Evolutionary conservation across 2,113 vertebrate species (phyloP), one percentile per base, ranked within the genome.

Genomic region (Anseranas semipalmata): DNA sequence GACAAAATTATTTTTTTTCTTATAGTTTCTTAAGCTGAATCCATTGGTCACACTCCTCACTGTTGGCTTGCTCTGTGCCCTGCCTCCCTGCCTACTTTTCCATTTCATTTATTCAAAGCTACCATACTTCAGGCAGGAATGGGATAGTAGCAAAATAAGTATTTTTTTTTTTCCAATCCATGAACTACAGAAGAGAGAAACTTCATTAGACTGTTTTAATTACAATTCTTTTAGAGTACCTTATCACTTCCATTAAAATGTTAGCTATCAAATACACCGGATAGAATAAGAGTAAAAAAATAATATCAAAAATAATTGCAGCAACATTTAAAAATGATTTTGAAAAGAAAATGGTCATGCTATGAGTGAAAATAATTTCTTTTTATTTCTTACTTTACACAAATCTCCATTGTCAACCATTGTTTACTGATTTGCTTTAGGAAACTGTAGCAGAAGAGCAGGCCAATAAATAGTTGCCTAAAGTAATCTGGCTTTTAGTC

Each of bases 261-360:
- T 13, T 74, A 7, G 15, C 45, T 48, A 22, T 37, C 5, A 70
- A 32, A 32, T 58, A 25, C 19, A 60, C 0, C 2, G 0, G 12
- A 16, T 7, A 45, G 9, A 68, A 39, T 17, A 73, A 62, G 60
- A 67, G 37, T 39, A 50, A 7, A 45, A 58, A 75, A 75, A 68
- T n/a, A n/a, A n/a, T n/a, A n/a, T n/a, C n/a, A n/a, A n/a, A n/a
- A n/a, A n/a, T n/a, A n/a, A 50, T 28, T 4, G 17, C 10, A 63
- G 25, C 4, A 62, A 1, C 3, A 12, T 15, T 62, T 60, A 6
- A 59, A 85, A 74, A 11, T 13, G 24, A 37, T 33, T 78, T 60
- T 58, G 6, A 25, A 22, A 79, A 56, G 8, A 66, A 84, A 77
- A 80, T 63, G 2, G 25, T 33, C 13, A 32, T 35, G 3, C 4